These are phyloP conservation scores for Salpingus planirostris DNA, from an alignment of 2,888 invertebrate species.

Conservation along the genomic window DNA sequence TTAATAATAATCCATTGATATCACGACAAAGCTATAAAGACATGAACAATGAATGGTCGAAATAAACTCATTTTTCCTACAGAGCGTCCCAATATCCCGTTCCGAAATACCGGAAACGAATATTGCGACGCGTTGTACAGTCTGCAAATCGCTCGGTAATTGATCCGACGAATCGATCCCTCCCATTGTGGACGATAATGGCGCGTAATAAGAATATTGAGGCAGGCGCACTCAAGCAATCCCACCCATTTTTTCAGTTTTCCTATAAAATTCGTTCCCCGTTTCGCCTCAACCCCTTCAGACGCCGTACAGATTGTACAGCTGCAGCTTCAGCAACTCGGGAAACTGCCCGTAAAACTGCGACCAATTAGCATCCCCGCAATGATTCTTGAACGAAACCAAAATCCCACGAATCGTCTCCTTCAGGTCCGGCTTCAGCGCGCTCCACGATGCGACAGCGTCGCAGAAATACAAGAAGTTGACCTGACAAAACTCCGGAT, in stretches of 20 bases:
- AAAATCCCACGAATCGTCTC: constrained; percentile 90
- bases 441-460: constrained; percentile 91
- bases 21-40: too few relatives aligned
- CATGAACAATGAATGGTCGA: too few relatives aligned
- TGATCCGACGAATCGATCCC: constrained; percentile 22
- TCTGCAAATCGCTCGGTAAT: too few relatives aligned
- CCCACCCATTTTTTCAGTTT: constrained; percentile 31
- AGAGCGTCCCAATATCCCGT: too few relatives aligned
- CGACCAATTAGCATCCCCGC: constrained; percentile 94
- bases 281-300: constrained; percentile 21
- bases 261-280: constrained; percentile 20
- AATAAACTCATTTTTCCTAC: too few relatives aligned
- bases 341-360: constrained; percentile 95
- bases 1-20: too few relatives aligned
- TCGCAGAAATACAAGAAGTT: constrained; percentile 99
- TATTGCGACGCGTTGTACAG: too few relatives aligned
- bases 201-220: constrained; percentile 31
- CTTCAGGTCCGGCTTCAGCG: constrained; percentile 82
- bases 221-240: constrained; percentile 37
- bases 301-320: constrained; percentile 66
- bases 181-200: constrained; percentile 30
- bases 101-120: too few relatives aligned
- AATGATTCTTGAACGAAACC: constrained; percentile 91
- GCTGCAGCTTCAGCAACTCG: constrained; percentile 78
- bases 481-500: constrained; percentile 89